Evolutionary conservation across 2,888 invertebrate species (phyloP).

Genomic region (Cephalotes varians): DNA sequence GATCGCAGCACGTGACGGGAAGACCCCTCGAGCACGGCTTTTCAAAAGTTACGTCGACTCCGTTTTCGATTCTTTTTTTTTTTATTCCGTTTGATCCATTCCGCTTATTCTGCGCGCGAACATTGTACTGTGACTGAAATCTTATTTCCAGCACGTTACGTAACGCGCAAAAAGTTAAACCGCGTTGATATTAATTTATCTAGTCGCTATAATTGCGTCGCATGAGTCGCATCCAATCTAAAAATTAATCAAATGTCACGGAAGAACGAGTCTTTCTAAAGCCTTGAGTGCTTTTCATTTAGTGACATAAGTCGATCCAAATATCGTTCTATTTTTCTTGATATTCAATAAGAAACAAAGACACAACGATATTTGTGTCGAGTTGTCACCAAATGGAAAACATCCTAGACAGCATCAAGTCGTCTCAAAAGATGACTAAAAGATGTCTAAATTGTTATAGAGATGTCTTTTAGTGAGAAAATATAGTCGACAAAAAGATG

Average conservation of each 20-base stretch:
- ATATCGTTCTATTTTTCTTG: no score
- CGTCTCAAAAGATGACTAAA: no score
- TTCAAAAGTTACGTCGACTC: neutral
- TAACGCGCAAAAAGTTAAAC: neutral
- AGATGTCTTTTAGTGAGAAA: no score
- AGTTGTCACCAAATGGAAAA: no score
- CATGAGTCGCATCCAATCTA: neutral
- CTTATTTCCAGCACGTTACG: neutral
- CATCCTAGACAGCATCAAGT: no score
- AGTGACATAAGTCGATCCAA: no score
- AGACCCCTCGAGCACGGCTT: slow-evolving; percentile 35
- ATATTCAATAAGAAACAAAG: no score
- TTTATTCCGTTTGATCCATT: neutral
- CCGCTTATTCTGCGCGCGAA: neutral
- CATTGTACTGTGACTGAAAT: neutral
- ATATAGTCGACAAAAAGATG: no score
- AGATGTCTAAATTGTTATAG: no score
- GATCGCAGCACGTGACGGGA: slow-evolving; percentile 76
- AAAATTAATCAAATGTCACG: neutral
- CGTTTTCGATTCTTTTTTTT: neutral
- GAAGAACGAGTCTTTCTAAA: neutral
- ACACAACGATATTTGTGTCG: no score
- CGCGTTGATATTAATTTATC: neutral
- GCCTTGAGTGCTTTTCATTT: no score
- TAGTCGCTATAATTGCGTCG: neutral